Base-by-base conservation (phyloP, 2,113 vertebrate species). In the Xenus cinereus region DNA sequence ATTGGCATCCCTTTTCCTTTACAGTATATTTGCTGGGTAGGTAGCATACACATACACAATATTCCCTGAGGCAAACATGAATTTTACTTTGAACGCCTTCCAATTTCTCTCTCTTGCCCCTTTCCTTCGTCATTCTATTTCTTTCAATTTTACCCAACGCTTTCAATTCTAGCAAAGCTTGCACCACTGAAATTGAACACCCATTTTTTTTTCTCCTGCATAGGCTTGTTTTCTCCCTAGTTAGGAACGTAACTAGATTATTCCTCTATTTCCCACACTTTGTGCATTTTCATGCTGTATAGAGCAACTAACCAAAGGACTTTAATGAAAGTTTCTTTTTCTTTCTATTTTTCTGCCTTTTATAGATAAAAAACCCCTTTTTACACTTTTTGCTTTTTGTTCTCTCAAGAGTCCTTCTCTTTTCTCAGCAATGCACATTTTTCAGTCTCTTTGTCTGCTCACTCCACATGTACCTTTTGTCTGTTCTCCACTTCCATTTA, bases 71-170 rank as follows among this genome's bases (percentile, higher is more conserved):
- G 85, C 83, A 97, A 79, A 86, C 14, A 63, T 60, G 67, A 78
- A 89, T 97, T 95, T 97, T 80, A 51, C 64, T 90, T 96, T 87
- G 69, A 95, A 94, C 2, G 1, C 33, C n/a, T 63, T 92, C 27
- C 48, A 81, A 3, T 95, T 95, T 96, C 24, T 3, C 13, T 85
- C 14, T 28, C n/a, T 64, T 39, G 4, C 79, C 50, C 63, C 45
- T 95, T 93, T 13, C 41, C 27, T 71, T 95, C 33, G 2, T 57
- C 73, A 24, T 92, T 94, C 73, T 76, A 22, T 60, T 92, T 66
- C 69, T 60, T 74, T 92, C 32, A 77, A 21, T 92, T 92, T 93
- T 57, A 78, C 69, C 33, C 71, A 75, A 59, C 18, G 9, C 13
- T 60, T 78, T 43, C 41, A 74, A 57, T 88, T 50, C 74, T 89